These are phyloP conservation scores for Merluccius polli DNA, from an alignment of 2,797 vertebrate species.

Conservation along the genomic window DNA sequence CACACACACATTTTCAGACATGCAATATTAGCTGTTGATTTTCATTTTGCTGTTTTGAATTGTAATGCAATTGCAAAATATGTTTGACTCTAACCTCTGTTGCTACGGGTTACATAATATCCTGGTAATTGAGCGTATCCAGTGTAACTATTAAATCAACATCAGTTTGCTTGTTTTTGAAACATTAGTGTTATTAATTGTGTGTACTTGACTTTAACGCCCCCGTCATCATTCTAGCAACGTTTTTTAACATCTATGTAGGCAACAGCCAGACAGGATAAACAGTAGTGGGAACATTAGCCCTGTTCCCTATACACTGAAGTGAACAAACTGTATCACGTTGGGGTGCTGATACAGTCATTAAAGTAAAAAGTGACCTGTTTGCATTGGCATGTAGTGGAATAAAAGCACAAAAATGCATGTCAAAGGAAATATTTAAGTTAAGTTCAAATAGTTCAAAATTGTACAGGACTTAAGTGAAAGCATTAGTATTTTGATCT, in stretches of 20 bases:
- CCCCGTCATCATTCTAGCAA: neutral
- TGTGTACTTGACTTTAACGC: neutral
- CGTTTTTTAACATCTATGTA: neutral
- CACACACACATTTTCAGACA: neutral
- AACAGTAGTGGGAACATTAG: neutral
- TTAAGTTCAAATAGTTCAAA: too few relatives aligned
- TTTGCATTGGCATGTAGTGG: neutral
- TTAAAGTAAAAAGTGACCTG: neutral
- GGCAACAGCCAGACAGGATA: neutral
- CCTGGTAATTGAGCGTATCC: neutral
- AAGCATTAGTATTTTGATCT: too few relatives aligned
- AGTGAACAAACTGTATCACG: neutral
- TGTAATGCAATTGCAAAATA: neutral
- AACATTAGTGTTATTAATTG: neutral
- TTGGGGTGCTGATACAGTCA: neutral
- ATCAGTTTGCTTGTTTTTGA: neutral
- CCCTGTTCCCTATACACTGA: neutral
- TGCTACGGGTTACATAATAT: neutral
- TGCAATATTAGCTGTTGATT: neutral
- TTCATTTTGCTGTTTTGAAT: neutral
- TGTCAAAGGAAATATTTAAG: too few relatives aligned
- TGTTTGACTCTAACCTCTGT: neutral
- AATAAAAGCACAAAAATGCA: neutral
- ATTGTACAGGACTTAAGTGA: too few relatives aligned
- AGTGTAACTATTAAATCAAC: neutral